These are phyloP conservation scores for Crypturellus undulatus DNA, from an alignment of 2,113 vertebrate species.

Conservation along the genomic window DNA sequence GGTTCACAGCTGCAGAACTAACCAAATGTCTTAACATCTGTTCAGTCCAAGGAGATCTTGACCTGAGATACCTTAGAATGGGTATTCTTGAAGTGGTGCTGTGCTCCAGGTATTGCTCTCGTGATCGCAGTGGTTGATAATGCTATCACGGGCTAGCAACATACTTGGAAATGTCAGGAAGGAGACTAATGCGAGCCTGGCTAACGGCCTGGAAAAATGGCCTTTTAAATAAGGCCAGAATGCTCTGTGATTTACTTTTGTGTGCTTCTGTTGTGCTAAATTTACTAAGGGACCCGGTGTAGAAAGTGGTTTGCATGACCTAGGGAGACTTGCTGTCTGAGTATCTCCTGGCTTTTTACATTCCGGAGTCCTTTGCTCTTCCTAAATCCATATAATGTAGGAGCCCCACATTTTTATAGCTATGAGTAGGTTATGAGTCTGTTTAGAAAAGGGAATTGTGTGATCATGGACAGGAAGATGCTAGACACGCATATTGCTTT, in stretches of 20 bases:
- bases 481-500: slow-evolving; percentile 7
- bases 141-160: not conserved
- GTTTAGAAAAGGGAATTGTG: not conserved
- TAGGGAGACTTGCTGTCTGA: not conserved
- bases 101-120: not conserved
- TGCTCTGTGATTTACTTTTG: not conserved
- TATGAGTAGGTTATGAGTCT: not conserved
- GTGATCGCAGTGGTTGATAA: not conserved
- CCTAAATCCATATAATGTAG: not conserved
- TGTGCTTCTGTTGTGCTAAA: not conserved
- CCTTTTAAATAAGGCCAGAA: not conserved
- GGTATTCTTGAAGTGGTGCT: not conserved
- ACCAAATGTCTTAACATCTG: not conserved
- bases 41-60: not conserved
- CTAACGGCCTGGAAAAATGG: not conserved
- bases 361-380: not conserved
- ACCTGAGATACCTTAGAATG: not conserved
- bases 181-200: not conserved
- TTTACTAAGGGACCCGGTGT: not conserved
- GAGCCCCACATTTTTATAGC: not conserved
- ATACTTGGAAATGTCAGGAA: not conserved
- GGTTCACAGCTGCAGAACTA: slow-evolving; percentile 1
- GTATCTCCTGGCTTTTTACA: not conserved
- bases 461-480: not conserved
- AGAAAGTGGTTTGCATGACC: not conserved